Evolutionary conservation across 2,113 vertebrate species (phyloP), one percentile per base, ranked within the genome.

Genomic region (Alouatta palliata): DNA sequence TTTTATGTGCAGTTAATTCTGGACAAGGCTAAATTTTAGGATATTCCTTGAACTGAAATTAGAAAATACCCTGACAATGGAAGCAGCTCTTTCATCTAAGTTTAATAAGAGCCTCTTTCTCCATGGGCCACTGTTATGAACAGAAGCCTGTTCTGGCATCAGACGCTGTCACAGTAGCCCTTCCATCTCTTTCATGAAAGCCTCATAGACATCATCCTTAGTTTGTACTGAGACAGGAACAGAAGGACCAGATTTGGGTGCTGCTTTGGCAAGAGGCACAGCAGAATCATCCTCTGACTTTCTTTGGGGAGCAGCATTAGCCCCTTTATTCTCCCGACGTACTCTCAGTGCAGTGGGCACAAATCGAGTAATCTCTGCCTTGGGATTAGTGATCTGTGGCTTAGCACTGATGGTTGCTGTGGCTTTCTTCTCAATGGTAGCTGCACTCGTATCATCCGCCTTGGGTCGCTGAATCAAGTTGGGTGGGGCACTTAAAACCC

Each of bases 141-240:
- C 17, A 86, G 81, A 90, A 96, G 77, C 77, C 85, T 89, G 40
- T 8, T 52, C 85, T 54, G 73, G 68, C 73, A 96, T 88, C 87
- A 96, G 0, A 17, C 73, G 35, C 95, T 56, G 86, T 99, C 98
- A 99, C 97, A 99, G 99, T 12, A 99, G 99, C 93, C 99, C 99
- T 97, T 99, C 99, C 99, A 99, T 99, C 98, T 99, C 99, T 94
- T 99, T 99, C 99, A 99, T 99, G 97, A 99, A 99, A 52, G 99
- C 99, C 98, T 99, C 99, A 97, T 99, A 99, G 91, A 99, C 99
- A 97, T 99, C 99, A 99, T 99, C 99, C 98, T 99, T 99, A 89
- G 99, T 99, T 98, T 99, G 99, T 98, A 99, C 99, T 86, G 98
- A 99, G 96, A 99, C 97, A 0, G 98, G 98, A 66, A 98, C 98